Conservation (phyloP, 2,888 invertebrate genomes). For the Quadriops clusia region DNA sequence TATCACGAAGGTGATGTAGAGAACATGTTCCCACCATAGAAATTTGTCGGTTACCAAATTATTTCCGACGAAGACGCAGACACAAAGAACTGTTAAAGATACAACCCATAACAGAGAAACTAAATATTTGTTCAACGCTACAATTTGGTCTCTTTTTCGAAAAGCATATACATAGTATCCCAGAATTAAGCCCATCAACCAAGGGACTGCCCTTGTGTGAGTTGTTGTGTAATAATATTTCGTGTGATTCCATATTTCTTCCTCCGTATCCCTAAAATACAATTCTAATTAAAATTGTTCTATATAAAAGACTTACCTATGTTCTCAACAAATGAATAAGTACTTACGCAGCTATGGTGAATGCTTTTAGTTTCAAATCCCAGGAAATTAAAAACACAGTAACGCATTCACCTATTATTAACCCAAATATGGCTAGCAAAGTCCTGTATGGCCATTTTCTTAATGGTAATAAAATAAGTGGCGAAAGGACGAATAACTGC, state of each 20-base stretch:
- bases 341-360: conserved; percentile 1
- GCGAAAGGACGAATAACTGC: conserved; percentile 16
- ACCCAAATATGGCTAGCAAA: background rate
- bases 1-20: conserved; percentile 1
- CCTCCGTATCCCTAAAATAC: too few relatives aligned
- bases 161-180: too few relatives aligned
- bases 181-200: conserved; percentile 32
- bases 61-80: conserved; percentile 1
- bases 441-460: conserved; percentile 19
- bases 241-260: too few relatives aligned
- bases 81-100: background rate
- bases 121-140: too few relatives aligned
- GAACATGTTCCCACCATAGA: conserved; percentile 1
- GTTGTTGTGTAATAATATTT: conserved; percentile 12
- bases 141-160: too few relatives aligned
- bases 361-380: background rate
- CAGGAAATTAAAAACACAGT: background rate
- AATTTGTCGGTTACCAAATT: background rate
- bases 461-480: conserved; percentile 14
- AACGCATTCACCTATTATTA: background rate
- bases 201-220: conserved; percentile 31
- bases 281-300: too few relatives aligned
- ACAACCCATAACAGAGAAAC: background rate
- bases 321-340: too few relatives aligned
- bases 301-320: too few relatives aligned